Conservation (phyloP, 2,797 vertebrate species). For the Chaunax sp. region DNA sequence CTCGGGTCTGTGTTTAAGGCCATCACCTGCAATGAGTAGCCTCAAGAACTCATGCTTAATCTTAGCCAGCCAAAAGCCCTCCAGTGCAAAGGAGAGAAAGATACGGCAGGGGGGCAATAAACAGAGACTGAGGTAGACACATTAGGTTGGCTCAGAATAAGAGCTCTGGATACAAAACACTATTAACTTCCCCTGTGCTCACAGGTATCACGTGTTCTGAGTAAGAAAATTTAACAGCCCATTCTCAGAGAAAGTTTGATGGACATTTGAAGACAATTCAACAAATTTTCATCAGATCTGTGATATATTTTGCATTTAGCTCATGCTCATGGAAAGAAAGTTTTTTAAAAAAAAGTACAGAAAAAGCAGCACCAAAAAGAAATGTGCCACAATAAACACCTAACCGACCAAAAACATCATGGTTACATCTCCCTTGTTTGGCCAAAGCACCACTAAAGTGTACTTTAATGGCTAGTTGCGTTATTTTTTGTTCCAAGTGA, state of each 20-base stretch:
- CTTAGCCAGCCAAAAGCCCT: constrained; percentile 70
- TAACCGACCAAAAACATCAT: constrained; percentile 59
- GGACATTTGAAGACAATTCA: constrained; percentile 60
- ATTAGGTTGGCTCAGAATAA: constrained; percentile 81
- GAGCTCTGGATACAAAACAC: constrained; percentile 80
- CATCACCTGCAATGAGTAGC: constrained; percentile 58
- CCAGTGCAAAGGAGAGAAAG: constrained; percentile 66
- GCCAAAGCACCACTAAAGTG: constrained; percentile 83
- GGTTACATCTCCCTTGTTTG: constrained; percentile 80
- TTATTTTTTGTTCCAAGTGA: constrained; percentile 85
- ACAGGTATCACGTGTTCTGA: constrained; percentile 67
- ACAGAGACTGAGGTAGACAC: constrained; percentile 92
- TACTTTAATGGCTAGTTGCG: constrained; percentile 83
- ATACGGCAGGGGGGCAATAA: constrained; percentile 68
- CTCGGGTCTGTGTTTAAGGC: constrained; percentile 70
- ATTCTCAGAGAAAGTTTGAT: constrained; percentile 51
- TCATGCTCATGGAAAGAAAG: constrained; percentile 10
- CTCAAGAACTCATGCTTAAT: constrained; percentile 67
- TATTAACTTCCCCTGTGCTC: constrained; percentile 73
- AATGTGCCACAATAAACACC: constrained; percentile 68
- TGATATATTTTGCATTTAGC: constrained; percentile 63
- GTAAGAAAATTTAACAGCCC: constrained; percentile 63
- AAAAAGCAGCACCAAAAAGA: constrained; percentile 56
- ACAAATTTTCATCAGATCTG: constrained; percentile 53
- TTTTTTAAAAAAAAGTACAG: constrained; percentile 58